phyloP scores from a whole-genome alignment of 2,797 vertebrate genomes.

The Chelidonichthys spinosus region DNA sequence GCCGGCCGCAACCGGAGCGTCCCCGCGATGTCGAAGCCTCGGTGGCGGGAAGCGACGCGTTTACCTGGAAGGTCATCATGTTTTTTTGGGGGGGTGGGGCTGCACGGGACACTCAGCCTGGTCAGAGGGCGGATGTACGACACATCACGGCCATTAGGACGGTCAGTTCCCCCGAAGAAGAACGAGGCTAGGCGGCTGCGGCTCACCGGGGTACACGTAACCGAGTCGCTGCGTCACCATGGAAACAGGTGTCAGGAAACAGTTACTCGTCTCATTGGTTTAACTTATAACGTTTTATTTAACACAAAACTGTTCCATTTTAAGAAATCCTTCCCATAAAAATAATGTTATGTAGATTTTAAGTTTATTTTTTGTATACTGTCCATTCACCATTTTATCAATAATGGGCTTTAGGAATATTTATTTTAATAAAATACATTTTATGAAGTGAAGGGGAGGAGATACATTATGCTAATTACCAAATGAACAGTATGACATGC shows the following conservation, averaged over 20 bases:
- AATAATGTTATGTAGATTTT: too few species aligned
- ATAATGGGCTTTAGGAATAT: too few species aligned
- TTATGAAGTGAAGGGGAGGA: too few species aligned
- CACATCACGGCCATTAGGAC: background rate
- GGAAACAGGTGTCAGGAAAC: conserved; percentile 50
- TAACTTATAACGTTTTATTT: too few species aligned
- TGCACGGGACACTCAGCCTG: background rate
- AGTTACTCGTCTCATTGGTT: background rate
- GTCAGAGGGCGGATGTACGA: rapidly evolving
- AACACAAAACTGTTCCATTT: too few species aligned
- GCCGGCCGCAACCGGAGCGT: conserved; percentile 44
- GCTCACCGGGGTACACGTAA: conserved; percentile 22
- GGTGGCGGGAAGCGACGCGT: conserved; percentile 38
- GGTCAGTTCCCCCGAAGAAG: conserved; percentile 4
- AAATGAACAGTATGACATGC: too few species aligned
- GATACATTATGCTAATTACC: background rate
- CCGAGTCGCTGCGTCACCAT: conserved; percentile 61
- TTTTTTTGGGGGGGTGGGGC: conserved; percentile 17
- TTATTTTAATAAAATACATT: too few species aligned
- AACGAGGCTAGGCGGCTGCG: conserved; percentile 35
- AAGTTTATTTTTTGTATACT: too few species aligned
- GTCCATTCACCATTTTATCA: too few species aligned
- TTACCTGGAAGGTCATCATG: conserved; percentile 64
- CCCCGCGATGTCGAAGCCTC: conserved; percentile 36
- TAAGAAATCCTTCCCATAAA: too few species aligned